A percentile compares a stretch with the other conserved stretches of the same genome.
phyloP scores from a whole-genome alignment of 35 echinoderm and acorn worm genomes.

The Ophioderma brevispina region DNA sequence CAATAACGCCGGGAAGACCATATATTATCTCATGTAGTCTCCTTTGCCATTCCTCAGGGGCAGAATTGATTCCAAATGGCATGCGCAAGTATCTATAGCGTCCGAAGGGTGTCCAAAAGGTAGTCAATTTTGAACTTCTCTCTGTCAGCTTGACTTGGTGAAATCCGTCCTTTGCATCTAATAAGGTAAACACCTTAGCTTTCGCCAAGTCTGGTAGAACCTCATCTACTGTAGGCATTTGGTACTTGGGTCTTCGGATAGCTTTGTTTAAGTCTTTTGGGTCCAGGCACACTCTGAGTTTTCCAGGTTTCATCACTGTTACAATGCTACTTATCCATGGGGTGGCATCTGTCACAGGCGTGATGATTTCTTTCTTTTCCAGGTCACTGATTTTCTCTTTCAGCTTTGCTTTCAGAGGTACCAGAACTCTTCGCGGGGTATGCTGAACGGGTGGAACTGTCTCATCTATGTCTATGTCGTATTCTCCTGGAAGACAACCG shows the following conservation, averaged over 20 bases:
- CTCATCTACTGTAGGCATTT: slow-evolving; percentile 46
- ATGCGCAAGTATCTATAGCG: slow-evolving; percentile 54
- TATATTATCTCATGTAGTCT: slow-evolving; percentile 36
- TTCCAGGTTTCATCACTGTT: slow-evolving; percentile 48
- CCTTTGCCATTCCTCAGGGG: slow-evolving; percentile 63
- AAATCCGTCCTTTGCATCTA: slow-evolving; percentile 59
- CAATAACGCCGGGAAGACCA: slow-evolving; percentile 38
- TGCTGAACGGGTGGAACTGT: slow-evolving; percentile 34
- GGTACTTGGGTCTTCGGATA: slow-evolving; percentile 35
- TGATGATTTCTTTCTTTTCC: slow-evolving; percentile 22
- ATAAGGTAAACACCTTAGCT: slow-evolving; percentile 38
- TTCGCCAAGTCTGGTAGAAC: slow-evolving; percentile 29
- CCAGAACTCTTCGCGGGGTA: slow-evolving; percentile 28
- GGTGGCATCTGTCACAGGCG: slow-evolving; percentile 42
- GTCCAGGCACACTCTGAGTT: slow-evolving; percentile 59
- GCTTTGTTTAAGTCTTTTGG: slow-evolving; percentile 51
- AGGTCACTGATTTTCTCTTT: slow-evolving; percentile 35
- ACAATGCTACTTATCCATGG: slow-evolving; percentile 54
- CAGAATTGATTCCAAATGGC: slow-evolving; percentile 55
- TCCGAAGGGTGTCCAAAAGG: slow-evolving; percentile 49
- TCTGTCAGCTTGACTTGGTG: slow-evolving; percentile 46
- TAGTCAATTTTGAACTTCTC: slow-evolving; percentile 35
- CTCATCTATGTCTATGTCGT: slow-evolving; percentile 36
- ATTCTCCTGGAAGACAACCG: slow-evolving; percentile 6
- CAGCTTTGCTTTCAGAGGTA: slow-evolving; percentile 38